phyloP scores from a whole-genome alignment of 92 coral and sea anemone species.

The Phymanthus crucifer region DNA sequence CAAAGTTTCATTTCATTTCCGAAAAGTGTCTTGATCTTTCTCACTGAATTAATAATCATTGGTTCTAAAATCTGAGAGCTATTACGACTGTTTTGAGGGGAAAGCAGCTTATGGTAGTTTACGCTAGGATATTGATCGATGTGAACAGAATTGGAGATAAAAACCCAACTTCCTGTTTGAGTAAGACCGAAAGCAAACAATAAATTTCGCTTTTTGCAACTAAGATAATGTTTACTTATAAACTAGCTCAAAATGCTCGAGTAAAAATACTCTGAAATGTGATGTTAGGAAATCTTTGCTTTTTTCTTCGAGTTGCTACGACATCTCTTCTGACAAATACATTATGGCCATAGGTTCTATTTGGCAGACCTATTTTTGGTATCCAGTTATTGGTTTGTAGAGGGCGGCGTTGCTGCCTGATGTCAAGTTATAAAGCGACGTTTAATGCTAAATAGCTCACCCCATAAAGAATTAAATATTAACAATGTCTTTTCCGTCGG shows the following conservation, averaged over 20 bases:
- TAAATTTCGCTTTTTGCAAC: not conserved
- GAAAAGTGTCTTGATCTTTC: not conserved
- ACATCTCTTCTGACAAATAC: too few relatives aligned
- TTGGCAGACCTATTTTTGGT: not conserved
- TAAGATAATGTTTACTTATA: not conserved
- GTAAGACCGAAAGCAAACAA: constrained; percentile 7
- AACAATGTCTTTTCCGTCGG: constrained; percentile 25
- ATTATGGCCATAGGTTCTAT: too few relatives aligned
- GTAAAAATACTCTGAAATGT: not conserved
- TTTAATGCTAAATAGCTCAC: constrained; percentile 17
- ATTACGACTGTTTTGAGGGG: not conserved
- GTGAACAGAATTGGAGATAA: not conserved
- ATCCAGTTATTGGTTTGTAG: too few relatives aligned
- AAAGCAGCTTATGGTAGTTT: not conserved
- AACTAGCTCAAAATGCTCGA: not conserved
- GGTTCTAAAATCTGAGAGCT: too few relatives aligned
- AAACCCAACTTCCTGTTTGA: constrained; percentile 3
- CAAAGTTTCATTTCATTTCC: not conserved
- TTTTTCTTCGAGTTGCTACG: too few relatives aligned
- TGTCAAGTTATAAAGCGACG: not conserved
- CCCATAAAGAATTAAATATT: constrained; percentile 10
- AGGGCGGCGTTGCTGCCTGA: not conserved
- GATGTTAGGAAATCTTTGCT: not conserved
- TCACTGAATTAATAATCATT: not conserved
- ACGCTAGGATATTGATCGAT: not conserved